phyloP scores from a whole-genome alignment of 2,888 invertebrate genomes.

The Lepetodrilus schrolli region DNA sequence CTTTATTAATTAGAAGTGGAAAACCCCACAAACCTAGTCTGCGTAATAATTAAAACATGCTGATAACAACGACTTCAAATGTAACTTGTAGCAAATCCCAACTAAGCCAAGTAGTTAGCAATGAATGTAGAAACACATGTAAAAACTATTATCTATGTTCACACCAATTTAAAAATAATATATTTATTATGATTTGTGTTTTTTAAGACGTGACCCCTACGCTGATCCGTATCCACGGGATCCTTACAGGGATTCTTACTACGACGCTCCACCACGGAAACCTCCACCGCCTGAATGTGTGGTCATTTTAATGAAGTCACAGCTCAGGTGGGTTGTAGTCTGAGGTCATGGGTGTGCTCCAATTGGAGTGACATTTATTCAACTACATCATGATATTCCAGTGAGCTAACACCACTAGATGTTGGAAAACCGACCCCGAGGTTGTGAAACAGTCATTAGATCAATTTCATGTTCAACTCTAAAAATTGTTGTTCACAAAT shows the following conservation, averaged over 20 bases:
- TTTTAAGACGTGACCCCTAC: conserved; percentile 41
- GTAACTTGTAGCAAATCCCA: no score
- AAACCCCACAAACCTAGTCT: no score
- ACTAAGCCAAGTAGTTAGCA: no score
- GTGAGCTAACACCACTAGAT: no score
- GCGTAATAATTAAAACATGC: no score
- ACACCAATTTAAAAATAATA: no score
- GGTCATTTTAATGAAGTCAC: conserved; percentile 89
- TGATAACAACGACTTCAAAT: no score
- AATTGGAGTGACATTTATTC: background rate
- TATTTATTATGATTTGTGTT: background rate
- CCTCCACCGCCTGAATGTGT: conserved; percentile 85
- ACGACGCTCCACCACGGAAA: conserved; percentile 55
- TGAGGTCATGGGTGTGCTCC: background rate
- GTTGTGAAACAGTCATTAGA: background rate
- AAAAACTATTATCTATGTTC: no score
- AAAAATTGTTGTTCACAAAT: no score
- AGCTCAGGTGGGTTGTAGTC: conserved; percentile 84
- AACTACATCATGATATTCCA: background rate
- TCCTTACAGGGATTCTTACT: conserved; percentile 56
- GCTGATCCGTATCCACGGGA: conserved; percentile 37
- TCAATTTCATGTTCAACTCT: background rate
- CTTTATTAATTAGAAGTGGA: no score
- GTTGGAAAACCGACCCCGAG: background rate
- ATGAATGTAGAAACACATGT: no score